A percentile compares a stretch with the other conserved stretches of the same genome.
These are phyloP conservation scores for Dasypolia templi DNA, from an alignment of 2,888 invertebrate genomes.

Conservation along the genomic window DNA sequence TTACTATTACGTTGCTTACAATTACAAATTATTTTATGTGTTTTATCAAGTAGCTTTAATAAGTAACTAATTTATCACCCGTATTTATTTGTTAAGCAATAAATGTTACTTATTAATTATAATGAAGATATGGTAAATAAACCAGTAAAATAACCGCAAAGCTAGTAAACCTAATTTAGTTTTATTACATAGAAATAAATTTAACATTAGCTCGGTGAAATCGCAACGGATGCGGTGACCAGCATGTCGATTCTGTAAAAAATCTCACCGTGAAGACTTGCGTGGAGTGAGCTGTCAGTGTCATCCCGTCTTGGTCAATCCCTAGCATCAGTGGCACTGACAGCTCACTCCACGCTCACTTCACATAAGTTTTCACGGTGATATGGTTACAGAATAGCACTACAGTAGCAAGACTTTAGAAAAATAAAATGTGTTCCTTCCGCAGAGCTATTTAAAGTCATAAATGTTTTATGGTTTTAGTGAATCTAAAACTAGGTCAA, in stretches of 20 bases:
- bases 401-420: not conserved
- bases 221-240: conserved; percentile 20
- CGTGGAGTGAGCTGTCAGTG: too few relatives aligned
- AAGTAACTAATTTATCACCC: conserved; percentile 13
- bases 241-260: too few relatives aligned
- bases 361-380: too few relatives aligned
- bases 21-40: conserved; percentile 1
- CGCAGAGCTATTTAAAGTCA: not conserved
- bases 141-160: conserved; percentile 7
- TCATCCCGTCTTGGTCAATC: too few relatives aligned
- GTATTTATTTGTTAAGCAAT: conserved; percentile 1
- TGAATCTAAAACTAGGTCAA: conserved; percentile 20
- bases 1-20: not conserved
- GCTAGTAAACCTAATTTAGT: conserved; percentile 27
- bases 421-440: conserved; percentile 16
- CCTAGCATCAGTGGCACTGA: too few relatives aligned
- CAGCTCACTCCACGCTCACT: too few relatives aligned
- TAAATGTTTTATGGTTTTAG: conserved; percentile 10
- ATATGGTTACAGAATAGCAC: too few relatives aligned
- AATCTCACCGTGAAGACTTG: too few relatives aligned
- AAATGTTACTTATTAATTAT: conserved; percentile 7
- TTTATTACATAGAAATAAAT: conserved; percentile 27
- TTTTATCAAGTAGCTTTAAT: not conserved
- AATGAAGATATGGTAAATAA: not conserved
- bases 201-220: conserved; percentile 13